Conservation (phyloP, 2,888 invertebrate species). For the Yponomeuta cagnagella region DNA sequence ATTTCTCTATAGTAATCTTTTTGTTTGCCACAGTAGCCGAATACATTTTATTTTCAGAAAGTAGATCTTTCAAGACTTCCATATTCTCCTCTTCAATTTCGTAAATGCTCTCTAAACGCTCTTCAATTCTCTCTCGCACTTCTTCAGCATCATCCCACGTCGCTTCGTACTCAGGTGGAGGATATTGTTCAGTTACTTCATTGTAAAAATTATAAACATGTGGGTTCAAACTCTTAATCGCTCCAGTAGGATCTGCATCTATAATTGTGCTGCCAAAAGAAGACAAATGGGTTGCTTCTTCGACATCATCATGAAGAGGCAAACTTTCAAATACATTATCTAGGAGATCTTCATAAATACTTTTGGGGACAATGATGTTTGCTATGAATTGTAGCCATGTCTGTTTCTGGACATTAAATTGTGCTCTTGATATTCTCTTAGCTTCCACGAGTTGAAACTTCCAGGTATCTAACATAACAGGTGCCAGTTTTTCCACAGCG, state of each 20-base stretch:
- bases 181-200: conserved; percentile 54
- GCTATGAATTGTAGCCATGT: conserved; percentile 47
- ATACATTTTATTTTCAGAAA: background rate
- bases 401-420: conserved; percentile 34
- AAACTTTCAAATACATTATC: conserved; percentile 18
- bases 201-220: conserved; percentile 48
- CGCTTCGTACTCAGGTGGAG: conserved; percentile 61
- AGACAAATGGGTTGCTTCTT: conserved; percentile 15
- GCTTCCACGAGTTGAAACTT: conserved; percentile 52
- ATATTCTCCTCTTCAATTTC: conserved; percentile 62
- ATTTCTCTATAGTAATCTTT: background rate
- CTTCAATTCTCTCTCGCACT: conserved; percentile 57
- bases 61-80: conserved; percentile 42
- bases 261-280: conserved; percentile 56
- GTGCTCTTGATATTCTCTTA: conserved; percentile 36
- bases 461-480: conserved; percentile 51
- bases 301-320: background rate
- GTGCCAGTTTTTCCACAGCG: conserved; percentile 43
- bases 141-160: conserved; percentile 69
- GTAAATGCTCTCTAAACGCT: conserved; percentile 58
- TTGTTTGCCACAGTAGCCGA: background rate
- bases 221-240: conserved; percentile 32
- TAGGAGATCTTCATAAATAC: conserved; percentile 49
- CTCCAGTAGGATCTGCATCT: conserved; percentile 57
- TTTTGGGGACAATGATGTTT: conserved; percentile 41